These are phyloP conservation scores for Pyrrhia umbra DNA, from an alignment of 2,888 invertebrate species.

Conservation along the genomic window DNA sequence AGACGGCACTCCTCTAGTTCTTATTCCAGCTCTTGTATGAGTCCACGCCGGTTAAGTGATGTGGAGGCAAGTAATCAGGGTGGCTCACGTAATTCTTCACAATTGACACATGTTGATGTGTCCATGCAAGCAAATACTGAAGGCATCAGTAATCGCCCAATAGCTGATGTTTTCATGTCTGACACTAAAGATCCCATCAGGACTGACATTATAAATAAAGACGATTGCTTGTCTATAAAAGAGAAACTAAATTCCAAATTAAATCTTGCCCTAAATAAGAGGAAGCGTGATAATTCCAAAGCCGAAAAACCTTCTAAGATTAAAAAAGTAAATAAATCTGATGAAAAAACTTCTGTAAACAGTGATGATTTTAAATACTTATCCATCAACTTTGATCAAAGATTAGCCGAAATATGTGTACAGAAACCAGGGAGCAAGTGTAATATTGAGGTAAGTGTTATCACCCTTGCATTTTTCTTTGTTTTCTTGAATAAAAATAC, in stretches of 20 bases:
- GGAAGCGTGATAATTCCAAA: slow-evolving; percentile 81
- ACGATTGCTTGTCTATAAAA: slow-evolving; percentile 85
- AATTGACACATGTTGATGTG: slow-evolving; percentile 48
- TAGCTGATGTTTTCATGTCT: slow-evolving; percentile 67
- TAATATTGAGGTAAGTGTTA: slow-evolving; percentile 77
- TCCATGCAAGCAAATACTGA: slow-evolving; percentile 49
- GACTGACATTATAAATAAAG: slow-evolving; percentile 81
- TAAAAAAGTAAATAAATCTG: slow-evolving; percentile 73
- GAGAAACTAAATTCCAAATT: slow-evolving; percentile 85
- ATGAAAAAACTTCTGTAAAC: slow-evolving; percentile 50
- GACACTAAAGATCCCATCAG: slow-evolving; percentile 63
- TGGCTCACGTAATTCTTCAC: slow-evolving; percentile 62
- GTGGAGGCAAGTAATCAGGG: slow-evolving; percentile 76
- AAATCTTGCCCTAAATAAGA: slow-evolving; percentile 84
- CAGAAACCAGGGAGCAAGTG: slow-evolving; percentile 73
- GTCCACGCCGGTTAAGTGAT: slow-evolving; percentile 91
- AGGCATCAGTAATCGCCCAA: slow-evolving; percentile 30
- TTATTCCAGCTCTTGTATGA: slow-evolving; percentile 93
- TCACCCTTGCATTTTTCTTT: too few species aligned
- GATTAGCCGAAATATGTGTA: slow-evolving; percentile 82
- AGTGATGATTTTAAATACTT: slow-evolving; percentile 73
- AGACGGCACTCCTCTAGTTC: slow-evolving; percentile 96
- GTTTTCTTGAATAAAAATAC: too few species aligned
- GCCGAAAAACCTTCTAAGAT: slow-evolving; percentile 80
- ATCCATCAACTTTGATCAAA: slow-evolving; percentile 76